These are phyloP conservation scores for Nomada ferruginata DNA, from an alignment of 2,888 invertebrate species.

Conservation along the genomic window DNA sequence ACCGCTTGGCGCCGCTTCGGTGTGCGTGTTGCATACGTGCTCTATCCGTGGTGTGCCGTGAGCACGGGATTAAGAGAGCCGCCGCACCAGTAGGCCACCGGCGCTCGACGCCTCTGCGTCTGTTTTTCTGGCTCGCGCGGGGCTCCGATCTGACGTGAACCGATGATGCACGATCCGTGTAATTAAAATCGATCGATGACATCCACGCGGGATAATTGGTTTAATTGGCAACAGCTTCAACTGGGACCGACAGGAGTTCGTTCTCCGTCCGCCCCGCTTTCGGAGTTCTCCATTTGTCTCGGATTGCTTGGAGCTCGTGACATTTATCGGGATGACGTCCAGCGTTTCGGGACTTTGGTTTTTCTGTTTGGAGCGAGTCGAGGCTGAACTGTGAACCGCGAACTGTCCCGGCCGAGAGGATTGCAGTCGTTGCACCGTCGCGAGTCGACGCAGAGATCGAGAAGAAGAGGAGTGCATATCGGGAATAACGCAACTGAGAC, in stretches of 20 bases:
- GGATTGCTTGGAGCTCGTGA: no score
- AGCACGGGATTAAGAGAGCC: slow-evolving; percentile 71
- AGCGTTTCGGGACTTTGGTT: no score
- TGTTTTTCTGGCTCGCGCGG: slow-evolving; percentile 72
- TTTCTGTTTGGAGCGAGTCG: no score
- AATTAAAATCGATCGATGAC: slow-evolving; percentile 20
- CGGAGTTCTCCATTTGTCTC: no score
- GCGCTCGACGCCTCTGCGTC: slow-evolving; percentile 80
- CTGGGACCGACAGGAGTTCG: not conserved
- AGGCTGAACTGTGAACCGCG: not conserved
- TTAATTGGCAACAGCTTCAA: not conserved
- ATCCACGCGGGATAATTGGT: not conserved
- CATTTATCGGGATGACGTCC: no score
- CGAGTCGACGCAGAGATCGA: not conserved
- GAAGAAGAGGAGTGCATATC: not conserved
- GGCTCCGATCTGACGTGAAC: slow-evolving; percentile 72
- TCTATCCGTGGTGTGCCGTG: slow-evolving; percentile 32
- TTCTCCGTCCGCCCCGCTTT: no score
- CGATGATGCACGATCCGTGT: slow-evolving; percentile 23
- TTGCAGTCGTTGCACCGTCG: slow-evolving; percentile 1
- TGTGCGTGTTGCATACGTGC: slow-evolving; percentile 51
- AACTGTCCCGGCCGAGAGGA: not conserved
- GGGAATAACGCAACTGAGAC: not conserved
- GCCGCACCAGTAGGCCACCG: slow-evolving; percentile 82
- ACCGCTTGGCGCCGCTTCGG: slow-evolving; percentile 24